Conservation (phyloP, 2,113 vertebrate species). For the Neodontobutis hainanensis region DNA sequence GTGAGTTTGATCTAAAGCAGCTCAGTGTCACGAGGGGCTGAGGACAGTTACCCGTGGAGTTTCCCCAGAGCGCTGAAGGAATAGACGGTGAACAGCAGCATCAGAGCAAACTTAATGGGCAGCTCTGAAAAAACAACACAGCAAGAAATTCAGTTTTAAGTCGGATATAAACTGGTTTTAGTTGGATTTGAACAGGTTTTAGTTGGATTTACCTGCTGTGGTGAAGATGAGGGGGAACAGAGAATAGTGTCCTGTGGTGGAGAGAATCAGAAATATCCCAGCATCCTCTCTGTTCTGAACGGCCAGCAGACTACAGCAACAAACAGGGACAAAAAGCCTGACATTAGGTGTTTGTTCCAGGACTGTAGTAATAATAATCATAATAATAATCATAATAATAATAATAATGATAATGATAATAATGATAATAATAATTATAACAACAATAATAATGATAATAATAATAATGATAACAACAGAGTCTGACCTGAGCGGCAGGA, state of each 20-base stretch:
- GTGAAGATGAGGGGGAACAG: slow-evolving; percentile 94
- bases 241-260: slow-evolving; percentile 90
- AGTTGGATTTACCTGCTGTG: slow-evolving; percentile 79
- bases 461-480: not conserved
- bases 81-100: slow-evolving; percentile 90
- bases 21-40: too few species aligned
- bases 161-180: not conserved
- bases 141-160: not conserved
- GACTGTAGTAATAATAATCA: too few species aligned
- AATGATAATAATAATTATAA: too few species aligned
- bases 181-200: not conserved
- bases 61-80: slow-evolving; percentile 86
- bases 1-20: too few species aligned
- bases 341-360: too few species aligned
- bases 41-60: slow-evolving; percentile 84
- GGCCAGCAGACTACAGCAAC: slow-evolving; percentile 84
- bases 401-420: too few species aligned
- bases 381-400: too few species aligned
- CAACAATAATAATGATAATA: too few species aligned
- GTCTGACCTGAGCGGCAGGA: slow-evolving; percentile 91
- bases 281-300: slow-evolving; percentile 90
- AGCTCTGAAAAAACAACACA: slow-evolving; percentile 82
- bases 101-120: slow-evolving; percentile 89
- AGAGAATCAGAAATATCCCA: slow-evolving; percentile 88
- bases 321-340: not conserved